Percentiles rank a stretch among this genome's conserved stretches.
Evolutionary conservation across 1,140 invertebrate genomes (phyloP).

Genomic region (Zaprionus gabonicus): DNA sequence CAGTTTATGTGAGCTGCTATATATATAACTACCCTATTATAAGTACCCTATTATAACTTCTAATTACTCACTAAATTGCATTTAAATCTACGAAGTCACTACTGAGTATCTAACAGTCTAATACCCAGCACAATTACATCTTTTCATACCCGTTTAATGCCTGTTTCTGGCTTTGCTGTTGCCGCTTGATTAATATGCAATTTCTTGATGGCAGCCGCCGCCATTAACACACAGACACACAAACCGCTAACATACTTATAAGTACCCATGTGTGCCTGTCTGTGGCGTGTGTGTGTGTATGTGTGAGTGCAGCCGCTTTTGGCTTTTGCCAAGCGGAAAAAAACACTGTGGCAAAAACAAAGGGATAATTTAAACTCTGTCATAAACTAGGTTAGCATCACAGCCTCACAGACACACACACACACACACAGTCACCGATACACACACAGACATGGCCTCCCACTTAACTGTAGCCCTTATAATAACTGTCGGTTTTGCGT

Average conservation of each 20-base stretch:
- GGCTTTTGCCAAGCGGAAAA: slow-evolving; percentile 68
- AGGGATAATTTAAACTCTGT: slow-evolving; percentile 82
- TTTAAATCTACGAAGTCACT: background rate
- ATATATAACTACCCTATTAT: background rate
- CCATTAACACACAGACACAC: slow-evolving; percentile 66
- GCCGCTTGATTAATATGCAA: slow-evolving; percentile 77
- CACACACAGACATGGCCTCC: slow-evolving; percentile 21
- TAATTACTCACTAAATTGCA: background rate
- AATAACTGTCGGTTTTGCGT: slow-evolving; percentile 80
- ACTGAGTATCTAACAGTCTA: background rate
- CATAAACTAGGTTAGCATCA: slow-evolving; percentile 80
- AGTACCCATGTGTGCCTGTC: slow-evolving; percentile 20
- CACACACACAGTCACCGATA: slow-evolving; percentile 12
- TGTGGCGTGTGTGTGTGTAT: slow-evolving; percentile 16
- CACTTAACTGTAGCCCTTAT: slow-evolving; percentile 48
- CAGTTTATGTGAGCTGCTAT: background rate
- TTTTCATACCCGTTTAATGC: background rate
- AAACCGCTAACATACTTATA: slow-evolving; percentile 58
- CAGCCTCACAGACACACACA: slow-evolving; percentile 43
- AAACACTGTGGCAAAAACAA: slow-evolving; percentile 74
- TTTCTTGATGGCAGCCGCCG: slow-evolving; percentile 65
- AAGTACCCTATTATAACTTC: background rate
- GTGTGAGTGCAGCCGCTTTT: slow-evolving; percentile 26
- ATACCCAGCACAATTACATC: rapidly evolving
- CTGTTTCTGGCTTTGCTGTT: slow-evolving; percentile 43